Base-by-base conservation (phyloP, 2,888 invertebrate species). In the Lasioglossum marginatum region DNA sequence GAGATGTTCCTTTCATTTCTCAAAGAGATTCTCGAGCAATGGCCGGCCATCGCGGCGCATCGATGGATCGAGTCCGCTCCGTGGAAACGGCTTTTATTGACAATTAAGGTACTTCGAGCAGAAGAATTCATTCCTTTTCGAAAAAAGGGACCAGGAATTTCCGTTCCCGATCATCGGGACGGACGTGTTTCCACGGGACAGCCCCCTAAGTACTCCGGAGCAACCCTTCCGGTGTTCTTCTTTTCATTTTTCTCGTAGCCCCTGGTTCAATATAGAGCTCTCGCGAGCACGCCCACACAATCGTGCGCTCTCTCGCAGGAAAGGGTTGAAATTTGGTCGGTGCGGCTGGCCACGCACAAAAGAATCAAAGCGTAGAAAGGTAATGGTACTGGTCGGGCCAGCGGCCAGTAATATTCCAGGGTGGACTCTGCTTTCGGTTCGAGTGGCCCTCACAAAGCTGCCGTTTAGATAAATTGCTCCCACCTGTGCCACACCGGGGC, bases 381-480 rank as follows among this genome's bases (percentile, higher is more conserved):
- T 90, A 91, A 90, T 89, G 87, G 91, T 81, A 88, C 87, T 3
- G 52, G 85, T 79, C 84, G 52, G 86, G 77, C 63, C 60, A 27
- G 63, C 79, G 83, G 85, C 86, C 87, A 90, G 92, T 92, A 93
- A 93, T 92, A 93, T 93, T 92, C 91, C 89, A 10, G 91, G 91
- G 92, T 93, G 92, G 91, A 89, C 90, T 92, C 87, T 88, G 89
- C 90, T 91, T 91, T 91, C 88, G 86, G 83, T 89, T 90, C 90
- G 90, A 91, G 90, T 89, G 88, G 60, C 88, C 80, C 87, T 90
- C 87, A 82, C 88, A 88, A 91, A 91, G 88, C 91, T 89, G 89
- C 85, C 91, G 89, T 92, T 93, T 92, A 91, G 91, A 92, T 92
- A 93, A 93, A 93, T 93, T 93, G 93, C 92, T 89, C 87, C 80